phyloP scores from a whole-genome alignment of 2,888 invertebrate genomes.

The Thecocarcelia acutangulata region DNA sequence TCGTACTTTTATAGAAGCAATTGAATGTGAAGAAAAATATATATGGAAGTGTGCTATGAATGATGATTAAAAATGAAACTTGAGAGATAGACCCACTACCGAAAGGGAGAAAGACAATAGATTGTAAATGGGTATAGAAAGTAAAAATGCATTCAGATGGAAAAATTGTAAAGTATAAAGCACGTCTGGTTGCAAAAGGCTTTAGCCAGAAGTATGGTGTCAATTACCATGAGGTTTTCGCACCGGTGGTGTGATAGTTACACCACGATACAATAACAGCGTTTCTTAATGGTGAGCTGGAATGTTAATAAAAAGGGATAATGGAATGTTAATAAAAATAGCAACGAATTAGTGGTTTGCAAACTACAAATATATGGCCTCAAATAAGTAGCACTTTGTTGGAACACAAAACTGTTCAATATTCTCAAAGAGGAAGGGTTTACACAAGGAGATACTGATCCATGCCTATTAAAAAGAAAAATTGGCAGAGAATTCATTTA shows the following conservation, averaged over 20 bases:
- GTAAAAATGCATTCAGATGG: not conserved
- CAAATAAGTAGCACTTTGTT: no score
- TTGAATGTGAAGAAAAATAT: no score
- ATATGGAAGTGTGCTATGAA: no score
- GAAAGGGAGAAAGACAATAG: no score
- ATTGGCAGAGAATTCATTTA: slow-evolving; percentile 2
- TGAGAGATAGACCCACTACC: no score
- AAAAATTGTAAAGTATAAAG: slow-evolving; percentile 1
- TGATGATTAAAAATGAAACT: no score
- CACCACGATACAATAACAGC: slow-evolving; percentile 17
- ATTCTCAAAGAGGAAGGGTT: slow-evolving; percentile 10
- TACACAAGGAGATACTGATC: slow-evolving; percentile 8
- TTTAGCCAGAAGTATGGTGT: not conserved
- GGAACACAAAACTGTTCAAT: no score
- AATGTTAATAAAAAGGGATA: no score
- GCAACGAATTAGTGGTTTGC: not conserved
- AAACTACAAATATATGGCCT: slow-evolving; percentile 12
- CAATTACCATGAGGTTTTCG: not conserved
- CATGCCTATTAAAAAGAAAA: not conserved
- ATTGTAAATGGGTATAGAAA: slow-evolving; percentile 20
- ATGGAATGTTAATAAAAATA: not conserved
- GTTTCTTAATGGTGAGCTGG: not conserved
- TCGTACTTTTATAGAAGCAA: no score
- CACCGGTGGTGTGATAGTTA: not conserved
- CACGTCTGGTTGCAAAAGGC: slow-evolving; percentile 20